Conservation (phyloP, 2,797 vertebrate genomes). For the Cossypha caffra region DNA sequence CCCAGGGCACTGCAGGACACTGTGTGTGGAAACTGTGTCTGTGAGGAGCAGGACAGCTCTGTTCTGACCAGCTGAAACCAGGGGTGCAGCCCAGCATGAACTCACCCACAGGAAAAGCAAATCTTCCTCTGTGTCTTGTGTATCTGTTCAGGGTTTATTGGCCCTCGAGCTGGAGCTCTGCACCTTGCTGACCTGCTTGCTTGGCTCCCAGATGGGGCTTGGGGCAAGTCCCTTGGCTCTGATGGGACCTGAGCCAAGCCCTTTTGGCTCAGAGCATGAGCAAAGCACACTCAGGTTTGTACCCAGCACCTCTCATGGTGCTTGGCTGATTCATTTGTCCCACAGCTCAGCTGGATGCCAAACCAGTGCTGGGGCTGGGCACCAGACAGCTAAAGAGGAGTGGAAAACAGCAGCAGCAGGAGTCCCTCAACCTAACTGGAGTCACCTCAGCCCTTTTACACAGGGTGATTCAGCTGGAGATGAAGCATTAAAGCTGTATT, state of each 20-base stretch:
- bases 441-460: background rate
- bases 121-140: background rate
- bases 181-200: background rate
- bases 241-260: fast-evolving
- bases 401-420: background rate
- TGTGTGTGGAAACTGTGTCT: background rate
- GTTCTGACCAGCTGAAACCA: background rate
- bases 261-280: background rate
- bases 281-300: fast-evolving
- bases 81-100: background rate
- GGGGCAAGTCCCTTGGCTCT: background rate
- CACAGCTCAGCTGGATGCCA: background rate
- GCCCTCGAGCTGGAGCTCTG: background rate
- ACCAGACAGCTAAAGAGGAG: background rate
- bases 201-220: background rate
- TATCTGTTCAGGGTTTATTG: background rate
- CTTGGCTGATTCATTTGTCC: fast-evolving
- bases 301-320: fast-evolving
- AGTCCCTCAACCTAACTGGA: background rate
- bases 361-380: background rate
- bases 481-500: background rate
- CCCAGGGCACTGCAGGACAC: background rate
- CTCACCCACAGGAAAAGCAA: background rate
- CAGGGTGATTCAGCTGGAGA: background rate
- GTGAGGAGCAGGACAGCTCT: background rate